Conservation (phyloP, 2,113 vertebrate genomes). For the Chloroceryle aenea region DNA sequence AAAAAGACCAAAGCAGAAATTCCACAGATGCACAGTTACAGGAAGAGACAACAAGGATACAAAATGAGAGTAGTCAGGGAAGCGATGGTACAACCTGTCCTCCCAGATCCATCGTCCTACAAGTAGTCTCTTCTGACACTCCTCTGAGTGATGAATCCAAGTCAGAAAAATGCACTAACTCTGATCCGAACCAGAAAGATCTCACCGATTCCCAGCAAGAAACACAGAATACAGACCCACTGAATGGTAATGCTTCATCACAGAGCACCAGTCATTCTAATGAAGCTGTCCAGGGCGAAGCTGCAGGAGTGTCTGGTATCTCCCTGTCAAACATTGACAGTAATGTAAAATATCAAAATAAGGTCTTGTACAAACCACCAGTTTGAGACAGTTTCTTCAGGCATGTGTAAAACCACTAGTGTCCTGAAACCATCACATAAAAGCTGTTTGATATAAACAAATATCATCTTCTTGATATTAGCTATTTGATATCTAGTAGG, state of each 20-base stretch:
- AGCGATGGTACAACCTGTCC: background rate
- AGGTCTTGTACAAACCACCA: background rate
- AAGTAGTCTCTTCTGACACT: slow-evolving; percentile 50
- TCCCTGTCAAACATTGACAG: background rate
- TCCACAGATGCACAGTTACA: slow-evolving; percentile 29
- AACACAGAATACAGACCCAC: slow-evolving; percentile 19
- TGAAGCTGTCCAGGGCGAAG: background rate
- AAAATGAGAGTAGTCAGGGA: slow-evolving; percentile 57
- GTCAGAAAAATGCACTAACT: slow-evolving; percentile 25
- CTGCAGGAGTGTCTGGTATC: slow-evolving; percentile 30
- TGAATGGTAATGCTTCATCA: slow-evolving; percentile 30
- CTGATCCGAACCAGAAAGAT: slow-evolving; percentile 29
- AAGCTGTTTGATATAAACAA: background rate
- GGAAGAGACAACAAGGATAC: slow-evolving; percentile 31
- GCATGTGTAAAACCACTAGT: background rate
- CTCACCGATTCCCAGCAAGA: slow-evolving; percentile 27
- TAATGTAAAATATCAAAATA: background rate
- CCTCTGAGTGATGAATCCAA: slow-evolving; percentile 24
- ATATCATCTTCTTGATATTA: background rate
- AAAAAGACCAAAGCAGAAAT: slow-evolving; percentile 52
- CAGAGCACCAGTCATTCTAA: background rate
- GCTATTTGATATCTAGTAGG: background rate
- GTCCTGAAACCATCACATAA: background rate
- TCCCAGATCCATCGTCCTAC: slow-evolving; percentile 43
- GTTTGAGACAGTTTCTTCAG: background rate